These are phyloP conservation scores for Chiloscyllium punctatum DNA, from an alignment of 2,797 vertebrate species.

Conservation along the genomic window DNA sequence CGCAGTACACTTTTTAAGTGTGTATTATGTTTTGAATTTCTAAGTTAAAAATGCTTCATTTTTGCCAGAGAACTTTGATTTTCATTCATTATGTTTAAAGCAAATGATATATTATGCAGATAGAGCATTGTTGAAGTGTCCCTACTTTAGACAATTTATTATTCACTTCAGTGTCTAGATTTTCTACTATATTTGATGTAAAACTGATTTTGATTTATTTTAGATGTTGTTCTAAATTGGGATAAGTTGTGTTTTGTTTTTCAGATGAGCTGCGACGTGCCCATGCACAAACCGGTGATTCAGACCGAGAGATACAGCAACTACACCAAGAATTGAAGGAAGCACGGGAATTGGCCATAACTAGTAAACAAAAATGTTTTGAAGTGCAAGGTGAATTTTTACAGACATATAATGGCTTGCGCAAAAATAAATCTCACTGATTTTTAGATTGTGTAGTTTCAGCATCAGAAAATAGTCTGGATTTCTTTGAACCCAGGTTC, in stretches of 20 bases:
- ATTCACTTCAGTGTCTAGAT: not conserved
- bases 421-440: not conserved
- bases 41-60: not conserved
- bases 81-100: not conserved
- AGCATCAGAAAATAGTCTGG: not conserved
- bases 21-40: not conserved
- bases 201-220: not conserved
- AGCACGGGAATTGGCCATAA: conserved; percentile 90
- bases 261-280: conserved; percentile 80
- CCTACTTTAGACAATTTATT: not conserved
- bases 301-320: conserved; percentile 86
- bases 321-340: conserved; percentile 85
- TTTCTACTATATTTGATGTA: not conserved
- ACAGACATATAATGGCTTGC: not conserved
- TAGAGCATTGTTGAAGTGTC: not conserved
- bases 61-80: not conserved
- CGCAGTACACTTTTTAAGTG: not conserved
- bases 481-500: not conserved
- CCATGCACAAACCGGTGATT: conserved; percentile 76
- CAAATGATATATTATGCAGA: not conserved
- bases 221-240: too few species aligned
- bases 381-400: conserved; percentile 84
- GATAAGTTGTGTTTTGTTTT: conserved; percentile 52
- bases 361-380: conserved; percentile 89
- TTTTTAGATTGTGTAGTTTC: not conserved